Evolutionary conservation across 2,888 invertebrate species (phyloP), one percentile per base, ranked within the genome.

Genomic region (Capitulum mitella): DNA sequence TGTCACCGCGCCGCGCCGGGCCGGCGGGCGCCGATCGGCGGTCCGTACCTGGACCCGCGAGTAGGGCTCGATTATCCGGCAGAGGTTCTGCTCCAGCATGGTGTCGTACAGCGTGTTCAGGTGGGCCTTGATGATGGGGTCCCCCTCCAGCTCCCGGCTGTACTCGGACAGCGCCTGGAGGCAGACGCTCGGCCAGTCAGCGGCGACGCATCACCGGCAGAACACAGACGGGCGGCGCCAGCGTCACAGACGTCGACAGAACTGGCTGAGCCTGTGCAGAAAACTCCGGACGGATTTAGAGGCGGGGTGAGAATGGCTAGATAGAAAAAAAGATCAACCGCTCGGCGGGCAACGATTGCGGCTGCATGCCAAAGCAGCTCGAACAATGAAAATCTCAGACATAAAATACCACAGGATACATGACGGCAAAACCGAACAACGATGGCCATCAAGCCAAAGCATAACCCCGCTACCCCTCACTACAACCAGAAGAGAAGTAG

Each of bases 1-100:
- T n/a, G n/a, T n/a, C n/a, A n/a, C n/a, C n/a, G n/a, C n/a, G n/a
- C n/a, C n/a, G n/a, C n/a, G n/a, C n/a, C n/a, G n/a, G n/a, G n/a
- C n/a, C n/a, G n/a, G n/a, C n/a, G n/a, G n/a, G n/a, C n/a, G n/a
- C n/a, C n/a, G n/a, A n/a, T n/a, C n/a, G 19, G 61, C 6, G 58
- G 40, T 46, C 80, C 82, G 82, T 77, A 88, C 90, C 90, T 99
- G 95, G 1, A 99, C 98, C 84, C 94, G 90, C 83, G 97, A 97
- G 87, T 98, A 99, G 1, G 99, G 99, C 87, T 99, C 99, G 82
- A 99, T 98, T 83, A 99, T 95, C 82, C 98, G 91, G 87, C 96
- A 97, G 83, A 99, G 89, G 88, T 99, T 99, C 87, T 99, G 98
- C 87, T 99, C 99, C 86, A 99, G 88, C 94, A 99, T 97, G 82